A percentile compares a stretch with the other conserved stretches of the same genome.
Evolutionary conservation across 2,797 vertebrate genomes (phyloP).

Genomic region (Malacoctenus gilli): DNA sequence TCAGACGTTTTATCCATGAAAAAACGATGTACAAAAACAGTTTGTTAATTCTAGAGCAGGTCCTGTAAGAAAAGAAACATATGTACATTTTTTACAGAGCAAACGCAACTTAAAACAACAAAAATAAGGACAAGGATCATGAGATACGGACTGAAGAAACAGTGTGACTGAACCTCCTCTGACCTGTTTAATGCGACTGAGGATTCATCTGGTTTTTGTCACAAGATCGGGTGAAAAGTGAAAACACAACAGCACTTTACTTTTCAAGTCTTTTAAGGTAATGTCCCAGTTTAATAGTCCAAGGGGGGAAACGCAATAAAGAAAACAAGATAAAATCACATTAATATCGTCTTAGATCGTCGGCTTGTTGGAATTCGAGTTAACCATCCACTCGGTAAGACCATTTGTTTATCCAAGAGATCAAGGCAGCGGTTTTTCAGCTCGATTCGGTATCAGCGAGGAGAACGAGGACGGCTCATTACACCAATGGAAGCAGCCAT

Average conservation of each 20-base stretch:
- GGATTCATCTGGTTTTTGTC: too few relatives aligned
- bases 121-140: slow-evolving; percentile 49
- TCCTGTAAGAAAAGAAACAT: slow-evolving; percentile 87
- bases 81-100: slow-evolving; percentile 94
- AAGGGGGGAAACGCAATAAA: slow-evolving; percentile 16
- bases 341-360: slow-evolving; percentile 23
- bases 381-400: slow-evolving; percentile 46
- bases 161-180: slow-evolving; percentile 23
- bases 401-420: slow-evolving; percentile 38
- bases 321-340: slow-evolving; percentile 26
- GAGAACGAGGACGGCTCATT: background rate
- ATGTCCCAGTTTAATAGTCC: slow-evolving; percentile 21
- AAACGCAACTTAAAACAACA: slow-evolving; percentile 77
- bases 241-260: slow-evolving; percentile 6
- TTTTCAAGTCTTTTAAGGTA: slow-evolving; percentile 24
- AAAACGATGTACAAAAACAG: too few relatives aligned
- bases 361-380: slow-evolving; percentile 5
- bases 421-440: slow-evolving; percentile 30
- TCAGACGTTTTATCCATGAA: slow-evolving; percentile 58
- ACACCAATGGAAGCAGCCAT: background rate
- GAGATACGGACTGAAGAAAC: slow-evolving; percentile 39
- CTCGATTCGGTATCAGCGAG: too few relatives aligned
- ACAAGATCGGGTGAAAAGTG: too few relatives aligned
- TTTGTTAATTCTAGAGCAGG: slow-evolving; percentile 92
- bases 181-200: too few relatives aligned